These are phyloP conservation scores for Phyllotis vaccarum DNA, from an alignment of 2,797 vertebrate species.

Conservation along the genomic window DNA sequence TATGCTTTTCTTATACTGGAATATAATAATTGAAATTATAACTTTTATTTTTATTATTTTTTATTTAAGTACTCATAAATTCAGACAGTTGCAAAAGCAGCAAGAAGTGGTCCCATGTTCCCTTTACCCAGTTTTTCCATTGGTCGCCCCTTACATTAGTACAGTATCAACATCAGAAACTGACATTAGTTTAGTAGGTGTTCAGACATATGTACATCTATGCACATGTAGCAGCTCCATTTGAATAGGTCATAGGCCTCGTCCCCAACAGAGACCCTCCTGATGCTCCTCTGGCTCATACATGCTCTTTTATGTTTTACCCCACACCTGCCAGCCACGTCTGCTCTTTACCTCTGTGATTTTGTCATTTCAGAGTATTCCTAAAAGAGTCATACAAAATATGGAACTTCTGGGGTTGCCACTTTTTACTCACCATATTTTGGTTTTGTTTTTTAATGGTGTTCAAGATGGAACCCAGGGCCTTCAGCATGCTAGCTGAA, in stretches of 20 bases:
- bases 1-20: not conserved
- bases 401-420: not conserved
- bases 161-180: not conserved
- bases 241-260: not conserved
- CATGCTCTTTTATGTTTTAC: not conserved
- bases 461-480: not conserved
- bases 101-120: not conserved
- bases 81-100: not conserved
- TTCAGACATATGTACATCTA: not conserved
- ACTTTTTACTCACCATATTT: not conserved
- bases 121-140: not conserved
- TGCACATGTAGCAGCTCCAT: not conserved
- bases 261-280: not conserved
- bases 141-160: not conserved
- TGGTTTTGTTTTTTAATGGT: not conserved
- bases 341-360: not conserved
- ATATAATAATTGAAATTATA: not conserved
- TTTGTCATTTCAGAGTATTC: not conserved
- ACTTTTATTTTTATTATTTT: not conserved
- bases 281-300: not conserved
- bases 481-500: not conserved
- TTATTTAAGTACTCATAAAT: not conserved
- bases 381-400: not conserved
- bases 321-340: not conserved
- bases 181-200: not conserved